A percentile compares a stretch with the other conserved stretches of the same genome.
Evolutionary conservation across 2,797 vertebrate species (phyloP).

Genomic region (Remorina albescens): DNA sequence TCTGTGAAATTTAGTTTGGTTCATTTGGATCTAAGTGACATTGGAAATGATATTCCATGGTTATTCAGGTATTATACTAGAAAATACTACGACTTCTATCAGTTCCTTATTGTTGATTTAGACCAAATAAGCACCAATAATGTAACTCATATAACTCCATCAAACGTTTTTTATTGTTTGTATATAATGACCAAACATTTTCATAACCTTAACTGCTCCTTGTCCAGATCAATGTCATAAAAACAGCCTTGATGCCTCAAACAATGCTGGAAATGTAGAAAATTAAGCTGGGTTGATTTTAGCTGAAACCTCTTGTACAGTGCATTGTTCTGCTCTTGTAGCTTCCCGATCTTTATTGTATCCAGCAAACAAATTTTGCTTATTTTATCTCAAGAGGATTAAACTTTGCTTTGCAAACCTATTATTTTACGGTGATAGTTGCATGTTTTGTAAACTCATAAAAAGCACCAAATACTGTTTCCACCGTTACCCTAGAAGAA

Average conservation of each 20-base stretch:
- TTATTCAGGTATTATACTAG: neutral
- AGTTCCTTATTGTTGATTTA: conserved; percentile 1
- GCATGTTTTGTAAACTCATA: neutral
- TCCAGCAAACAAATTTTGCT: neutral
- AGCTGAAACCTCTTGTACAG: conserved; percentile 13
- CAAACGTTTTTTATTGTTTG: neutral
- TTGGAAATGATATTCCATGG: neutral
- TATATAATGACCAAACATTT: neutral
- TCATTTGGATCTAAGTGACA: neutral
- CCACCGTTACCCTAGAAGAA: neutral
- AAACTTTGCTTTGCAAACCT: neutral
- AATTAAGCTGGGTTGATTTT: neutral
- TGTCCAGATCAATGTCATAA: neutral
- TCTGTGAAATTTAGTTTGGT: neutral
- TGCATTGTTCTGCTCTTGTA: neutral
- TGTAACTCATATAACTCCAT: neutral
- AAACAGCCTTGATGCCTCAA: neutral
- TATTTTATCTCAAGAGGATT: neutral
- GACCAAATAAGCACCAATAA: neutral
- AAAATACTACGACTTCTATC: neutral
- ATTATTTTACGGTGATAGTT: neutral
- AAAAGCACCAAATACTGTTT: neutral
- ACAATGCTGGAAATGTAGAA: neutral
- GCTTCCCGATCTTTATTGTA: neutral
- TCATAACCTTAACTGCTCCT: neutral